A percentile compares a stretch with the other conserved stretches of the same genome.
These are phyloP conservation scores for Aphodius sticticus DNA, from an alignment of 2,888 invertebrate species.

Conservation along the genomic window DNA sequence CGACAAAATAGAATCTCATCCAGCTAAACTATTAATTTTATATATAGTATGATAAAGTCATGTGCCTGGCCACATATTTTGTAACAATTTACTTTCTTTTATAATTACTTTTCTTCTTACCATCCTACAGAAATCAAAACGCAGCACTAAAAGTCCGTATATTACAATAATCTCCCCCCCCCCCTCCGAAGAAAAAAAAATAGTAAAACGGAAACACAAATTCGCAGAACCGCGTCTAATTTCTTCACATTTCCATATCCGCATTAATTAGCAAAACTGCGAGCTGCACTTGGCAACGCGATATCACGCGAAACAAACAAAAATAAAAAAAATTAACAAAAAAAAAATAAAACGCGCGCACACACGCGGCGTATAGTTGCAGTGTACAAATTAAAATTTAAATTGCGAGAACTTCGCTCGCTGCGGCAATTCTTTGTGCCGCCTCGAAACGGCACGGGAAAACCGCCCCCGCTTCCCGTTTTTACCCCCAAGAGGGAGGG, in stretches of 20 bases:
- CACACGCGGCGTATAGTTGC: neutral
- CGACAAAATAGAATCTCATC: too few relatives aligned
- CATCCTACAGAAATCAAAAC: too few relatives aligned
- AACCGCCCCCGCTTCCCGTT: neutral
- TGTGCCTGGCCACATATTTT: too few relatives aligned
- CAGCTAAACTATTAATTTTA: too few relatives aligned
- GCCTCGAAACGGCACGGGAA: neutral
- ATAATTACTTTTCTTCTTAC: too few relatives aligned
- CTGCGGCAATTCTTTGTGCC: neutral
- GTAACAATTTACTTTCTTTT: too few relatives aligned
- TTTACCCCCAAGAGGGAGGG: neutral
- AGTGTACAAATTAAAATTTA: neutral
- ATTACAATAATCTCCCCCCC: too few relatives aligned
- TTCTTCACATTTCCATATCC: neutral
- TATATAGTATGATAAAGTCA: too few relatives aligned
- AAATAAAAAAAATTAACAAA: neutral
- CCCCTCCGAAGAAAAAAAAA: too few relatives aligned
- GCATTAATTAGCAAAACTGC: neutral
- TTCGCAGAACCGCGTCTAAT: neutral
- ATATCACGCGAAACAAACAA: too few relatives aligned
- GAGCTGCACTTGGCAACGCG: neutral
- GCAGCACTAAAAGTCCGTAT: too few relatives aligned
- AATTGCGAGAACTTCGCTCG: neutral
- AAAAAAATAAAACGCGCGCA: neutral
- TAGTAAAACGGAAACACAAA: neutral